Conservation (phyloP, 2,797 vertebrate genomes). For the Austrolebias charrua region DNA sequence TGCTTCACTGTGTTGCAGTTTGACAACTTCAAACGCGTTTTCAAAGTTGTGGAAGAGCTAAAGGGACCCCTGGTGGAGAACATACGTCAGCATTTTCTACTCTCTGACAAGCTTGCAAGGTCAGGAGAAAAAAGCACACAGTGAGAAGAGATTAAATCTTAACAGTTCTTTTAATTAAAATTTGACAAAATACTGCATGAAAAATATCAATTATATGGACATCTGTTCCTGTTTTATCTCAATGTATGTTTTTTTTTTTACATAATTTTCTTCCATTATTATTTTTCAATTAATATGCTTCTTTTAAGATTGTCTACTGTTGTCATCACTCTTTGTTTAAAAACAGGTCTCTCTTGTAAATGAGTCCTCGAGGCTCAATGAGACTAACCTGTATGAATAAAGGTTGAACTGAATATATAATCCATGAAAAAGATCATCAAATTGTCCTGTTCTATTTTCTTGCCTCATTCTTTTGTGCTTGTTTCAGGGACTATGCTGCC, state of each 20-base stretch:
- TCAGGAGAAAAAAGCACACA: conserved; percentile 47
- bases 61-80: conserved; percentile 89
- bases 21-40: conserved; percentile 92
- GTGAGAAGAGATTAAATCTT: not conserved
- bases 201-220: not conserved
- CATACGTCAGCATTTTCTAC: conserved; percentile 88
- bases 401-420: not conserved
- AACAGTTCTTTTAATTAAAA: not conserved
- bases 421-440: not conserved
- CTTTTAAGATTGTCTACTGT: no score
- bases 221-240: not conserved
- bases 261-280: no score
- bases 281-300: no score
- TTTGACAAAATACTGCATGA: not conserved
- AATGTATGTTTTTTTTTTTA: no score
- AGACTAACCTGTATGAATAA: no score
- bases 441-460: conserved; percentile 6
- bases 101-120: conserved; percentile 87
- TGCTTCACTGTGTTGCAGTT: conserved; percentile 76
- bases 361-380: no score
- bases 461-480: not conserved
- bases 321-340: no score
- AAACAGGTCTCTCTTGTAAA: no score
- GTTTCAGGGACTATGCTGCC: conserved; percentile 87
- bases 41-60: conserved; percentile 91